Base-by-base conservation (phyloP, 2,888 invertebrate genomes). In the Plusia festucae region DNA sequence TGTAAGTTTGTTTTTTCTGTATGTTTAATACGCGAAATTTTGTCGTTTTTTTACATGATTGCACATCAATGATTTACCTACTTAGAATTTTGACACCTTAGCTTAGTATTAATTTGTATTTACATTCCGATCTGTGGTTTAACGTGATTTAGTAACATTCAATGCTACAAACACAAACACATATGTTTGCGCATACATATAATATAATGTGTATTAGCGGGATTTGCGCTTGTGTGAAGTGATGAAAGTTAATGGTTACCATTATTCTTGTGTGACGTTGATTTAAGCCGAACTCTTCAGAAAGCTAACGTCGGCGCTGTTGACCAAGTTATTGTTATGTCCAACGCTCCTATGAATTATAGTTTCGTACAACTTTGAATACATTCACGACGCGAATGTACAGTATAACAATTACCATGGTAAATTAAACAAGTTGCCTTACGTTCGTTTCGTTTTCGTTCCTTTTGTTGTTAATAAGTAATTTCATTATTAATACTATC, bases 181-280 rank as follows among this genome's bases (percentile, higher is more conserved):
- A 49, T 20, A 49, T 20, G 11, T 49, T 49, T 20, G 46, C 46
- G 20, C 46, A 20, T 20, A 49, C 20, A 13, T 40, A 40, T 13
- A n/a, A 40, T 40, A 40, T n/a, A 40, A n/a, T 40, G n/a, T 40
- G 20, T 49, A 49, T 52, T n/a, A 52, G n/a, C 13, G 27, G 24
- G 27, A 78, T 81, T 68, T 62, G 63, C 69, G 65, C 68, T 73
- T 79, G 75, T 79, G 76, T 70, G 76, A 76, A 79, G 73, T 79
- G 76, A 76, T 76, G 82, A 81, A 79, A 76, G 68, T 79, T 79
- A 73, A 79, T 81, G 70, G 67, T 58, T 46, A 54, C 67, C 68
- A 70, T 81, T 76, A 81, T 57, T 81, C 79, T 68, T 73, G 67
- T 66, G 65, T 65, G 72, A 69, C 73, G 61, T 79, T 81, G 79